A percentile compares a stretch with the other conserved stretches of the same genome.
Evolutionary conservation across 2,113 vertebrate species (phyloP).

Genomic region (Semnornis frantzii): DNA sequence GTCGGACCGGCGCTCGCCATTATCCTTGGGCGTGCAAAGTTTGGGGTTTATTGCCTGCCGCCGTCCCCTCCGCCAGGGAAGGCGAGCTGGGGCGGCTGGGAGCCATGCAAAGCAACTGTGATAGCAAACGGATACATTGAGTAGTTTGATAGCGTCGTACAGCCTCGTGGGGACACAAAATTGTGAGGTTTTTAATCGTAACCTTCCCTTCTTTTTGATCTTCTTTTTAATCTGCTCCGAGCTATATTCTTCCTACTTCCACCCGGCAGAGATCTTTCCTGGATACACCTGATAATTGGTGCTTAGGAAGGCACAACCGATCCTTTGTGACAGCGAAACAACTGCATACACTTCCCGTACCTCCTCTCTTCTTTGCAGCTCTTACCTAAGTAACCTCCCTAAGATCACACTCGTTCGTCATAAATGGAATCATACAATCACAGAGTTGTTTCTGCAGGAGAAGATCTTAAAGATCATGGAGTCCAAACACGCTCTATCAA

Average conservation of each 20-base stretch:
- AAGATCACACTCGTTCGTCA: neutral
- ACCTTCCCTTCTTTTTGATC: neutral
- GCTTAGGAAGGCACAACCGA: neutral
- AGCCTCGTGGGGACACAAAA: neutral
- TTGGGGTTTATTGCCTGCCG: too few relatives aligned
- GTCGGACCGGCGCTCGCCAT: rapidly evolving
- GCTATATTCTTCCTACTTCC: neutral
- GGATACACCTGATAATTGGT: neutral
- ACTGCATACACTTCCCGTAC: neutral
- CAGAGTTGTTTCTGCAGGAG: too few relatives aligned
- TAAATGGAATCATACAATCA: neutral
- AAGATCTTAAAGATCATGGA: too few relatives aligned
- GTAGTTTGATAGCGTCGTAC: neutral
- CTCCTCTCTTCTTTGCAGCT: neutral
- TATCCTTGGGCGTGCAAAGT: rapidly evolving
- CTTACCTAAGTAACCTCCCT: neutral
- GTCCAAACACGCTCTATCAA: too few relatives aligned
- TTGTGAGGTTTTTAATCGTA: neutral
- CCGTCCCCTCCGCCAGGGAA: neutral
- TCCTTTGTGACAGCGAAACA: neutral
- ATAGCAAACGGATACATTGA: neutral
- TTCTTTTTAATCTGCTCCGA: neutral
- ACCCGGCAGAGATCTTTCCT: neutral
- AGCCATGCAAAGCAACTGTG: neutral
- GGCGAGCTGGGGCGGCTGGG: neutral